Evolutionary conservation across 2,113 vertebrate genomes (phyloP).

Genomic region (Nansenia antarctica): DNA sequence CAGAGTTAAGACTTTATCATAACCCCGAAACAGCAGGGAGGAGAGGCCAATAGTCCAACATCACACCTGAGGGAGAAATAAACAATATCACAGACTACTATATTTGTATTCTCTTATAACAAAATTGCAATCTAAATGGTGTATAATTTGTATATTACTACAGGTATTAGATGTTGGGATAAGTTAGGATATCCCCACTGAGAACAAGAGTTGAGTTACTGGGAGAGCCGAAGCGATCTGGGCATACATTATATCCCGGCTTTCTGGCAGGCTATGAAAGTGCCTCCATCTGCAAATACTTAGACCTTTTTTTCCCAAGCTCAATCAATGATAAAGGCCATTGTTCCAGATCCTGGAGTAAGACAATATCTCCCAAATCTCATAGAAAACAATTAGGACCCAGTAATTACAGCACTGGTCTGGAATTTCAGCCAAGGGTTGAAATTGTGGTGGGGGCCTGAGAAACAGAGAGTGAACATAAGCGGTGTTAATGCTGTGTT

Average conservation of each 20-base stretch:
- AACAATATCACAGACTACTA: slow-evolving; percentile 2
- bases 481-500: neutral
- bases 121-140: slow-evolving; percentile 42
- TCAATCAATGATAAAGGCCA: slow-evolving; percentile 67
- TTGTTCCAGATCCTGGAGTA: slow-evolving; percentile 57
- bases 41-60: slow-evolving; percentile 4
- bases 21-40: slow-evolving; percentile 10
- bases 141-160: slow-evolving; percentile 49
- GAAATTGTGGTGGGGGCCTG: slow-evolving; percentile 27
- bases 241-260: slow-evolving; percentile 62
- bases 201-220: slow-evolving; percentile 53
- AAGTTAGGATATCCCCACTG: slow-evolving; percentile 47
- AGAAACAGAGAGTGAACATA: slow-evolving; percentile 4
- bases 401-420: slow-evolving; percentile 60
- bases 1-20: slow-evolving; percentile 20
- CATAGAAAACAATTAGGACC: slow-evolving; percentile 66
- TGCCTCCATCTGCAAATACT: slow-evolving; percentile 69
- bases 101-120: slow-evolving; percentile 40
- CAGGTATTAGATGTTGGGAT: slow-evolving; percentile 46
- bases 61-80: neutral
- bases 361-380: slow-evolving; percentile 66
- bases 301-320: slow-evolving; percentile 41
- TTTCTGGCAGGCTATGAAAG: slow-evolving; percentile 60
- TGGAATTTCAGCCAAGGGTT: slow-evolving; percentile 55
- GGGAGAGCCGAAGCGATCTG: slow-evolving; percentile 53